Base-by-base conservation (phyloP, 2,888 invertebrate species). In the Cephus rjabovi region DNA sequence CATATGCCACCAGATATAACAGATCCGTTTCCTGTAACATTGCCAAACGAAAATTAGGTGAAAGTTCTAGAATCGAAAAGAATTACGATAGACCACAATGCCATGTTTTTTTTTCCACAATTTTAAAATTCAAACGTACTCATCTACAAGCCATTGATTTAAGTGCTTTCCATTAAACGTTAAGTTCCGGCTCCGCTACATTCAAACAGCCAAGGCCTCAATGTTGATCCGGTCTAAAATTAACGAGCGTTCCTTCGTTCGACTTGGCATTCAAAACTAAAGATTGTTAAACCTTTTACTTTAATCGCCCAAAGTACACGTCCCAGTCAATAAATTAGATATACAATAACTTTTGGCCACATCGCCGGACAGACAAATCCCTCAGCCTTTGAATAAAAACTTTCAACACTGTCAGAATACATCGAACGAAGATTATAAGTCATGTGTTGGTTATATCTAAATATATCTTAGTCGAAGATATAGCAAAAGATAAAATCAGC, bases 401-500 rank as follows among this genome's bases (percentile, higher is more conserved):
- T 9, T 23, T 56, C 56, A 23, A 23, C 15, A 23, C 56, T 1
- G 56, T 15, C 23, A 9, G 56, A 56, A 56, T 23, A 56, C 2
- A 56, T 56, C 23, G 56, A 56, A 56, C 15, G 23, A 56, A 9
- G 9, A 56, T 56, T 56, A 23, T 1, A 56, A 56, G 23, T 56
- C 23, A 9, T 23, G 23, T 9, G 23, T 56, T 23, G 0, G 23
- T 9, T 56, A 56, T 23, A 23, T 56, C 9, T 6, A 56, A 56
- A 23, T 56, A 9, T 23, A 56, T 23, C 56, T 23, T 56, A 56
- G 56, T 71, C 31, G 31, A 31, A 12, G 33, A 71, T 71, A 30
- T 71, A 31, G 4, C 71, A 2, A 71, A n/a, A 74, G 76, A 78
- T 78, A 34, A 35, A 37, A 79, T 79, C 76, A 12, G 78, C 80